Base-by-base conservation (phyloP, 1,140 invertebrate species). In the Diabrotica undecimpunctata region DNA sequence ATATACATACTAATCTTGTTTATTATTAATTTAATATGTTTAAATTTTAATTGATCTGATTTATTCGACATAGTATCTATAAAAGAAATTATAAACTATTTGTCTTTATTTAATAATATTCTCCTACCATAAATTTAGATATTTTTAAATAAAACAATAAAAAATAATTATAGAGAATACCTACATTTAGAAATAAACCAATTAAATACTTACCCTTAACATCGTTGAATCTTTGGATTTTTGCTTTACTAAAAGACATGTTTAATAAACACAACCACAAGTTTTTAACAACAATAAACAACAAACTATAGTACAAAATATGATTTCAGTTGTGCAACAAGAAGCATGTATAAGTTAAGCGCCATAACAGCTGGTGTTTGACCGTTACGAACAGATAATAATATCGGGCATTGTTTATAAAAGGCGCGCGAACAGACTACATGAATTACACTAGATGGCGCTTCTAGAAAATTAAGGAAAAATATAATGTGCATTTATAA, bases 161-260 rank as follows among this genome's bases (percentile, higher is more conserved):
- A 7, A 39, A 11, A 13, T 13, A 13, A 10, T 6, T 41, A 39
- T 14, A 41, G 10, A 12, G 8, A n/a, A 12, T 59, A n/a, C n/a
- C n/a, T n/a, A 0, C 14, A 51, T 54, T 58, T 51, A 62, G 25
- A 62, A 56, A 63, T 57, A 55, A 54, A 2, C 35, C 37, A 14
- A 35, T n/a, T 36, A n/a, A 11, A 54, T 58, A 72, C 73, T 75
- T 68, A 79, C 76, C 61, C 65, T 67, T 70, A 39, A 74, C 65
- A 58, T 78, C 76, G 56, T 78, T 79, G 59, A 79, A 79, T 65
- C 77, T 66, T 65, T 74, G 71, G 35, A 79, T 64, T 72, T 77
- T 79, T 7, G 77, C 77, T 74, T 72, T 75, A 58, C 76, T 68
- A 65, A 79, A 79, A 53, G 77, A 78, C 61, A 62, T 62, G 13